These are phyloP conservation scores for Epizoanthus fatuus DNA, from an alignment of 92 coral and sea anemone genomes.

Conservation along the genomic window DNA sequence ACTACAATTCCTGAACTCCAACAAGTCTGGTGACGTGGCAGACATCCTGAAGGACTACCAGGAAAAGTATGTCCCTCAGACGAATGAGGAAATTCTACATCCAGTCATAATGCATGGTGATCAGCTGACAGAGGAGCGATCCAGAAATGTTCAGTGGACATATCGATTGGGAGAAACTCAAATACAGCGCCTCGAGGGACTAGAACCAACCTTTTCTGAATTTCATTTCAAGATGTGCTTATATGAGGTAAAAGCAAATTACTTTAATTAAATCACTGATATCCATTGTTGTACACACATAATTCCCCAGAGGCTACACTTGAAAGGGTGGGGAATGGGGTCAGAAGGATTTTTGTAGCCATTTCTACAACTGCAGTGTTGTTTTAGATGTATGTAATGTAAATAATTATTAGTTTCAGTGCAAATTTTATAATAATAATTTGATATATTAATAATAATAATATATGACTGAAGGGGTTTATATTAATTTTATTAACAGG, in stretches of 20 bases:
- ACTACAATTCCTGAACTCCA: constrained; percentile 49
- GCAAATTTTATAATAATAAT: not conserved
- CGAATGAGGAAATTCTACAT: constrained; percentile 2
- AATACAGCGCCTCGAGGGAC: constrained; percentile 6
- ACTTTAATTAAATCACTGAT: not conserved
- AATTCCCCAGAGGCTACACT: no score
- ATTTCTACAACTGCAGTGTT: no score
- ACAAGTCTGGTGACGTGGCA: constrained; percentile 69
- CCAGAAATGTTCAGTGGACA: constrained; percentile 43
- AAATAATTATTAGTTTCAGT: not conserved
- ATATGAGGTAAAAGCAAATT: constrained; percentile 5
- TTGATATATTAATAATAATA: not conserved
- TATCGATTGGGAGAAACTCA: not conserved
- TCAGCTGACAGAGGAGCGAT: constrained; percentile 46
- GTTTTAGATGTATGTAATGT: no score
- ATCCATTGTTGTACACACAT: not conserved
- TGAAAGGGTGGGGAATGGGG: no score
- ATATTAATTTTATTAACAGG: not conserved
- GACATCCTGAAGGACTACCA: constrained; percentile 45
- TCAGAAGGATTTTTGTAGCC: no score
- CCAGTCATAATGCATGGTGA: constrained; percentile 42
- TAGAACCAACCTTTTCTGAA: constrained; percentile 43
- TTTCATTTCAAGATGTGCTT: constrained; percentile 48
- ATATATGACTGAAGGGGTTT: not conserved
- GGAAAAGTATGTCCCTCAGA: constrained; percentile 43